Base-by-base conservation (phyloP, 1,140 invertebrate species). In the Sinella curviseta region DNA sequence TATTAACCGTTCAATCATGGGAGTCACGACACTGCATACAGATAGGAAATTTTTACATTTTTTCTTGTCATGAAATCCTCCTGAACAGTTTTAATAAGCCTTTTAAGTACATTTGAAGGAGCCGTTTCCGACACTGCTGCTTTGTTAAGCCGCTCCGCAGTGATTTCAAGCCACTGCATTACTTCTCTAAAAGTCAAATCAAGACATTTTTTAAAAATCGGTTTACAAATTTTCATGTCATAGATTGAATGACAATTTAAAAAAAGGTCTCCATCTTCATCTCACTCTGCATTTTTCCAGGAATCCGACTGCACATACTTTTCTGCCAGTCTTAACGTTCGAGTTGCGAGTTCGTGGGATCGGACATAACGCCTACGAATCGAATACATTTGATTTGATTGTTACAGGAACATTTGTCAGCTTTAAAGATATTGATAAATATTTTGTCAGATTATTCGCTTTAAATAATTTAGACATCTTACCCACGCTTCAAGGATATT, bases 101-200 rank as follows among this genome's bases (percentile, higher is more conserved):
- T 28, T 16, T 76, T 74, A 70, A 82, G 81, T 17, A 84, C 74
- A 73, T 84, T 84, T 16, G 28, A 48, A 54, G 81, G 77, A 14
- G 82, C 80, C n/a, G 77, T 80, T 77, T 84, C 83, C 20, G 83
- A 82, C 1, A 74, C 55, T 0, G 81, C 78, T 26, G 83, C 83
- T 55, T 80, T 77, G 17, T 36, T 77, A 16, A 84, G 48, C 17
- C 36, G 74, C 24, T 73, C 77, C 24, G 65, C 34, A 30, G 80
- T 74, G 3, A 17, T 74, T n/a, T 81, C 54, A 28, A 84, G 34
- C 83, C 83, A 84, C 20, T 28, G 60, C 14, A 84, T 77, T 14
- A 84, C 70, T 17, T 84, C 81, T 20, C 78, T 82, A 76, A 2
- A 77, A 74, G 20, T 17, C 24, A 26, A 26, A 60, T 60, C 4